Evolutionary conservation across 2,113 vertebrate genomes (phyloP), one percentile per base, ranked within the genome.

Genomic region (Turnix velox): DNA sequence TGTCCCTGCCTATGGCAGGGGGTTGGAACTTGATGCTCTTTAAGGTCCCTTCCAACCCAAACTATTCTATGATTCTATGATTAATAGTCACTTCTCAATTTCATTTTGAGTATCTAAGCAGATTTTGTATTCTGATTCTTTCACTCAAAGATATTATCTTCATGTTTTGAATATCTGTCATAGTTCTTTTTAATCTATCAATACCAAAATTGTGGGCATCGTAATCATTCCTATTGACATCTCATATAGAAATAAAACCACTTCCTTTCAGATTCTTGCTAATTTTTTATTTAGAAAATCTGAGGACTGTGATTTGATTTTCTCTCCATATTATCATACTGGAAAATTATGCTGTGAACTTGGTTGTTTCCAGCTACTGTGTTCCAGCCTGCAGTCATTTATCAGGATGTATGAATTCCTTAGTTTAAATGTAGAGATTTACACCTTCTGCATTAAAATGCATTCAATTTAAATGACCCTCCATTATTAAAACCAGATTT

Each of bases 191-290:
- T 17, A 59, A 19, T 27, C 51, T 84, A 68, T 54, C 45, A 82
- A 69, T 71, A 84, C 6, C 10, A 84, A 92, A 93, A 84, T 51
- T 71, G 43, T 7, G 7, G 48, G 30, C 17, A 61, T 14, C 5
- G 31, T 75, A 67, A 59, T 92, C 6, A 55, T 59, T 81, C n/a
- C 74, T 87, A 91, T 43, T 11, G 0, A 39, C 10, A 43, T 31
- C 40, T 88, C 18, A 48, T 72, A 61, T 78, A 40, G 35, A 93
- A 93, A 68, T 68, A 52, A 94, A 92, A 46, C 61, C 87, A 82
- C 87, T 93, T 95, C 87, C 82, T 93, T 79, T 79, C 28, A 67
- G 84, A 75, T 94, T 96, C 89, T 91, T 78, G 51, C 12, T 89
- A 74, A 77, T 48, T 84, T 81, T 81, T 25, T 31, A 55, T 78